phyloP scores from a whole-genome alignment of 2,113 vertebrate genomes.

The Chamaetylas fuelleborni region DNA sequence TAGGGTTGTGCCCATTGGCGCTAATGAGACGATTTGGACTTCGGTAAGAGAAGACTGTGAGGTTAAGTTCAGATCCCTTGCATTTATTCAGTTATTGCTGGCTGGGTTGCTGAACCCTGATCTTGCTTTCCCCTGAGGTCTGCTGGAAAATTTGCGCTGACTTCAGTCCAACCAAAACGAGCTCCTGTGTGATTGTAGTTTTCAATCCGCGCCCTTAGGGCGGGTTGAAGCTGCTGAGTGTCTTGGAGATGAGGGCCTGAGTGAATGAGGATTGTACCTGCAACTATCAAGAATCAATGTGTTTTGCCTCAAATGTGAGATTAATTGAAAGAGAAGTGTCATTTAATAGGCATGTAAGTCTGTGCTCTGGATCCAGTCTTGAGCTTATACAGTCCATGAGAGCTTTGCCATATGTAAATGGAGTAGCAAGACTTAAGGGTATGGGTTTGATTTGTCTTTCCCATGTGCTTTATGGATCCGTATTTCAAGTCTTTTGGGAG shows the following conservation, averaged over 20 bases:
- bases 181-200: background rate
- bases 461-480: fast-evolving
- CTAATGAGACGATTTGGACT: background rate
- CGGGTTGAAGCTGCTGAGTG: background rate
- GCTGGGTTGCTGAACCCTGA: background rate
- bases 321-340: background rate
- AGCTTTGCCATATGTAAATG: background rate
- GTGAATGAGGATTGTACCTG: background rate
- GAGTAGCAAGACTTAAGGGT: background rate
- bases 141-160: background rate
- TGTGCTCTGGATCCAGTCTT: background rate
- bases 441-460: background rate
- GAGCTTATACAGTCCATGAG: background rate
- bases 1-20: fast-evolving
- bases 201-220: background rate
- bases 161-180: background rate
- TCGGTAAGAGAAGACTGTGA: background rate
- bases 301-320: background rate
- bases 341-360: background rate
- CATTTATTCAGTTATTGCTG: background rate
- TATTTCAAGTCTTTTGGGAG: background rate
- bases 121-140: background rate
- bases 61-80: background rate
- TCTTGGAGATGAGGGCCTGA: background rate
- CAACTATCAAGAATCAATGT: background rate